These are phyloP conservation scores for Melinaea marsaeus DNA, from an alignment of 2,888 invertebrate genomes.

Conservation along the genomic window DNA sequence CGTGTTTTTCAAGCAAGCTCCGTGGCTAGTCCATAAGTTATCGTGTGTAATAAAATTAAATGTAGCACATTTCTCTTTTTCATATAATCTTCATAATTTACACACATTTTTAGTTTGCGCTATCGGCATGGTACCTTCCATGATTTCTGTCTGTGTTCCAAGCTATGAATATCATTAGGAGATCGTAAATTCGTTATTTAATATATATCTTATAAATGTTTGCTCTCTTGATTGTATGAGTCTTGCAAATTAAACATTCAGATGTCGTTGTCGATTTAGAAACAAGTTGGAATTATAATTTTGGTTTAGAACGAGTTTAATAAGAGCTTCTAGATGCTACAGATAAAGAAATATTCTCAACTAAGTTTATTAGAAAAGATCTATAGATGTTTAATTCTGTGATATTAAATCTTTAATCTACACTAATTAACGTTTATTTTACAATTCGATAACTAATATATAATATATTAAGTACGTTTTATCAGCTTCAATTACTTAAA, in stretches of 20 bases:
- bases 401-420: no score
- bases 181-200: slow-evolving; percentile 18
- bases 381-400: no score
- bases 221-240: slow-evolving; percentile 4
- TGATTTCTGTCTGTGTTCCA: slow-evolving; percentile 22
- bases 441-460: no score
- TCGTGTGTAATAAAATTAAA: slow-evolving; percentile 78
- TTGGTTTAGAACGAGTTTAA: not conserved
- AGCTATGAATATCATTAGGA: slow-evolving; percentile 23
- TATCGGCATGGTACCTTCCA: slow-evolving; percentile 60
- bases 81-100: slow-evolving; percentile 77
- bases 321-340: not conserved
- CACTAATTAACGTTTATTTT: no score
- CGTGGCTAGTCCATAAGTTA: slow-evolving; percentile 73
- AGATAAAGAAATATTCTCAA: not conserved
- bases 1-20: slow-evolving; percentile 71
- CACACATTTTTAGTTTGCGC: slow-evolving; percentile 73
- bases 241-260: not conserved
- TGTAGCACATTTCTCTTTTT: slow-evolving; percentile 78
- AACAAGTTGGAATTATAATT: slow-evolving; percentile 5
- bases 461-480: no score
- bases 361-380: no score
- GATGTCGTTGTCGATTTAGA: not conserved
- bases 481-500: no score
- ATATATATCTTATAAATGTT: slow-evolving; percentile 2